These are phyloP conservation scores for Pygoscelis antarcticus DNA, from an alignment of 2,113 vertebrate genomes.

Conservation along the genomic window DNA sequence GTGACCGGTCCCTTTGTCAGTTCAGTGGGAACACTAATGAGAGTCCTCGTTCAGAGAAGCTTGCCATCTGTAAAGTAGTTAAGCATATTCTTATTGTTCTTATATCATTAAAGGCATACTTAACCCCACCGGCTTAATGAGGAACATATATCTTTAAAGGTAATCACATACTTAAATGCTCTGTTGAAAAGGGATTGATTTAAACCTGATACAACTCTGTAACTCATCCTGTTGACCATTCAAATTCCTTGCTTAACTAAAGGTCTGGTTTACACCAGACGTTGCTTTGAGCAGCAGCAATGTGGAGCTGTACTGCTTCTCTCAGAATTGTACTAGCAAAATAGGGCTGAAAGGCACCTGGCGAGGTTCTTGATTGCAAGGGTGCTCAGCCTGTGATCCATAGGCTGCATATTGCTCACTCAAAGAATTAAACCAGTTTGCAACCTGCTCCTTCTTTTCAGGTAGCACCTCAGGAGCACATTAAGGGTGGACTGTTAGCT, in stretches of 20 bases:
- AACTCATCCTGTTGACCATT: slow-evolving; percentile 5
- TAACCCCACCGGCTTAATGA: slow-evolving; percentile 24
- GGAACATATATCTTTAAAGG: slow-evolving; percentile 20
- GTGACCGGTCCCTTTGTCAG: not conserved
- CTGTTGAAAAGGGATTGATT: slow-evolving; percentile 40
- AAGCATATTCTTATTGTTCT: not conserved
- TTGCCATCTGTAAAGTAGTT: slow-evolving; percentile 11
- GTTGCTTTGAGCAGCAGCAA: not conserved
- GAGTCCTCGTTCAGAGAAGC: not conserved
- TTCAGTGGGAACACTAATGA: not conserved
- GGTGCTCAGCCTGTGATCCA: not conserved
- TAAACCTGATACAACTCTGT: slow-evolving; percentile 1
- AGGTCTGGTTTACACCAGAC: not conserved
- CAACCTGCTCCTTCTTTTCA: not conserved
- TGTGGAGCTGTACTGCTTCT: not conserved
- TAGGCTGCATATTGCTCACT: not conserved
- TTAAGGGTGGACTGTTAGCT: not conserved
- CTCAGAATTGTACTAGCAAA: not conserved
- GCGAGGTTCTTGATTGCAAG: not conserved
- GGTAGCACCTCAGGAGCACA: not conserved
- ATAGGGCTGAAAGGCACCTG: not conserved
- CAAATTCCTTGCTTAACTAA: not conserved
- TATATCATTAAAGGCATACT: slow-evolving; percentile 1
- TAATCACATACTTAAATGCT: slow-evolving; percentile 23
- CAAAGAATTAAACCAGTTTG: not conserved